A percentile compares a stretch with the other conserved stretches of the same genome.
Conservation (phyloP, 2,888 invertebrate genomes). For the Sympetrum striolatum region DNA sequence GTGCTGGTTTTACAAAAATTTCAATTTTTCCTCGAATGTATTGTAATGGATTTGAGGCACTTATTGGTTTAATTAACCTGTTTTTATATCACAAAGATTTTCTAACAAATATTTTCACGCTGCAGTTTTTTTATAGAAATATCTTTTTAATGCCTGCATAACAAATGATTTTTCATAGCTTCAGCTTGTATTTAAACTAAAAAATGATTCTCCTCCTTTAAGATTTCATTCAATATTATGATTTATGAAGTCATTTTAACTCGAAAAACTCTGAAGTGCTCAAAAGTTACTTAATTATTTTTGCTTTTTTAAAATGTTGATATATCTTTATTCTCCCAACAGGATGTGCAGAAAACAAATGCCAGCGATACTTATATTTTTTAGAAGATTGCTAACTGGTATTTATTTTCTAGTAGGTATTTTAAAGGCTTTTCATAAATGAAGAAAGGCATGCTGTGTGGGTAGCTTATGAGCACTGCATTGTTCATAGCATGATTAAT, state of each 20-base stretch:
- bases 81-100: too few relatives aligned
- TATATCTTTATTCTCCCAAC: conserved; percentile 50
- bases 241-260: background rate
- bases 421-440: background rate
- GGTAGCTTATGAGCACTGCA: conserved; percentile 46
- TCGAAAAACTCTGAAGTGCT: conserved; percentile 44
- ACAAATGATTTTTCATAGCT: background rate
- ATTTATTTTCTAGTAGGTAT: conserved; percentile 18
- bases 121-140: background rate
- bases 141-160: background rate
- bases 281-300: conserved; percentile 46
- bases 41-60: too few relatives aligned
- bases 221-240: background rate
- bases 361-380: conserved; percentile 87
- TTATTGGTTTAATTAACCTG: too few relatives aligned
- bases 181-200: background rate
- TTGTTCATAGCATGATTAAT: background rate
- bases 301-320: conserved; percentile 36
- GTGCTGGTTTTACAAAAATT: too few relatives aligned
- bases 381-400: conserved; percentile 47
- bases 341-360: conserved; percentile 55
- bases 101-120: too few relatives aligned
- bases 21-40: too few relatives aligned
- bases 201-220: background rate
- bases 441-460: conserved; percentile 18